Evolutionary conservation across 2,888 invertebrate species (phyloP).

Genomic region (Chymomyza fuscimana): DNA sequence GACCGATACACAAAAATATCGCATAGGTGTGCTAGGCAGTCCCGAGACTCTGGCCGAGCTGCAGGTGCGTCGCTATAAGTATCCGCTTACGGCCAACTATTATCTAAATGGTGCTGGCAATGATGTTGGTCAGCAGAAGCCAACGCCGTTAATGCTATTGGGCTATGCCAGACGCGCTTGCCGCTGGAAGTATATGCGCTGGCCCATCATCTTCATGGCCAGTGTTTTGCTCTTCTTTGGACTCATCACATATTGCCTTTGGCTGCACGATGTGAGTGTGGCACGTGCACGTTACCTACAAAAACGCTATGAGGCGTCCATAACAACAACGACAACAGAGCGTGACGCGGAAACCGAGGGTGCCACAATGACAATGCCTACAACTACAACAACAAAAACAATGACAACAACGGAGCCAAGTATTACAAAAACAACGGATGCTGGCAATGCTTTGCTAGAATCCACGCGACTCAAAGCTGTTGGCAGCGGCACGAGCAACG

Average conservation of each 20-base stretch:
- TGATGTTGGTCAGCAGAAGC: slow-evolving; percentile 47
- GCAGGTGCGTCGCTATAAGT: slow-evolving; percentile 75
- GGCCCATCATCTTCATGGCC: slow-evolving; percentile 73
- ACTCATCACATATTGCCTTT: slow-evolving; percentile 75
- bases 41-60: slow-evolving; percentile 74
- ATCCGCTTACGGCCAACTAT: slow-evolving; percentile 73
- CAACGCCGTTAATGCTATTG: slow-evolving; percentile 57
- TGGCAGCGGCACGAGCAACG: slow-evolving; percentile 29
- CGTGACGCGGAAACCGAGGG: slow-evolving; percentile 32
- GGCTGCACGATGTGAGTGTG: slow-evolving; percentile 76
- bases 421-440: slow-evolving; percentile 28
- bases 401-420: slow-evolving; percentile 12
- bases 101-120: slow-evolving; percentile 61
- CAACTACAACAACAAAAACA: slow-evolving; percentile 12
- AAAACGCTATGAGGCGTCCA: slow-evolving; percentile 51
- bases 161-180: slow-evolving; percentile 64
- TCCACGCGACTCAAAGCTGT: slow-evolving; percentile 63
- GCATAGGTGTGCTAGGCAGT: slow-evolving; percentile 67
- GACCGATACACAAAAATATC: slow-evolving; percentile 68
- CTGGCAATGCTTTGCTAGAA: slow-evolving; percentile 45
- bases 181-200: slow-evolving; percentile 74
- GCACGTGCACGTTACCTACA: slow-evolving; percentile 70
- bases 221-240: slow-evolving; percentile 75
- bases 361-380: slow-evolving; percentile 14
- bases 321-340: slow-evolving; percentile 34